Percentiles rank a stretch among this genome's conserved stretches.
These are phyloP conservation scores for Drosophila suzukii DNA, from an alignment of 1,140 invertebrate genomes.

Conservation along the genomic window DNA sequence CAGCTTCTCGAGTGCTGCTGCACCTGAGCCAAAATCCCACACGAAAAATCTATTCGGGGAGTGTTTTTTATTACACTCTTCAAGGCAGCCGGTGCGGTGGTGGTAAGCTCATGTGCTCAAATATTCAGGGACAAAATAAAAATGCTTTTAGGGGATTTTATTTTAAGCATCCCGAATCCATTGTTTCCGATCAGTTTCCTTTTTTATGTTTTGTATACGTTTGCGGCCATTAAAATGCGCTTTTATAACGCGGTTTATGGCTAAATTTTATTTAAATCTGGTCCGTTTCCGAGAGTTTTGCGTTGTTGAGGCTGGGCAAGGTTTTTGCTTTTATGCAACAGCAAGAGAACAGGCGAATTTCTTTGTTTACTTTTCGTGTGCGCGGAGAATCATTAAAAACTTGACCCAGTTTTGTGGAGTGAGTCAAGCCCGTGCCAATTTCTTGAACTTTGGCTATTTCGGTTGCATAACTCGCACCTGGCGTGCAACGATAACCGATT, in stretches of 20 bases:
- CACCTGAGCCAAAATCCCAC: constrained; percentile 29
- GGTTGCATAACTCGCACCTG: constrained; percentile 43
- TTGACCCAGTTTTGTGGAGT: constrained; percentile 50
- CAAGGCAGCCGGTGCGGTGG: constrained; percentile 1
- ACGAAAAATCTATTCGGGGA: constrained; percentile 28
- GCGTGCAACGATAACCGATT: constrained; percentile 40
- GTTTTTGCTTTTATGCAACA: constrained; percentile 18
- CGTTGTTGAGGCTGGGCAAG: constrained; percentile 65
- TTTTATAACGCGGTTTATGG: constrained; percentile 51
- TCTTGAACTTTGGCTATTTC: constrained; percentile 38
- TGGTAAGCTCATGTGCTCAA: constrained; percentile 15
- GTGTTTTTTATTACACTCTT: constrained; percentile 36
- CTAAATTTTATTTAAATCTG: constrained; percentile 37
- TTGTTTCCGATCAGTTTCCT: constrained; percentile 38
- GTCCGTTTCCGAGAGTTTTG: constrained; percentile 34
- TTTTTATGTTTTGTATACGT: constrained; percentile 11
- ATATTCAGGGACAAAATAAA: constrained; percentile 46
- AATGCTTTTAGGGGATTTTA: constrained; percentile 37
- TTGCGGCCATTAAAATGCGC: constrained; percentile 50
- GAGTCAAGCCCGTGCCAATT: constrained; percentile 40
- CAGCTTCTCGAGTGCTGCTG: constrained; percentile 42
- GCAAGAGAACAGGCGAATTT: constrained; percentile 48
- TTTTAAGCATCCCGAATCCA: constrained; percentile 19
- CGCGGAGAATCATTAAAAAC: constrained; percentile 45
- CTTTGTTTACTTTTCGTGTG: constrained; percentile 53